Conservation (phyloP, 1,140 invertebrate genomes). For the Harlomillsia oculata region DNA sequence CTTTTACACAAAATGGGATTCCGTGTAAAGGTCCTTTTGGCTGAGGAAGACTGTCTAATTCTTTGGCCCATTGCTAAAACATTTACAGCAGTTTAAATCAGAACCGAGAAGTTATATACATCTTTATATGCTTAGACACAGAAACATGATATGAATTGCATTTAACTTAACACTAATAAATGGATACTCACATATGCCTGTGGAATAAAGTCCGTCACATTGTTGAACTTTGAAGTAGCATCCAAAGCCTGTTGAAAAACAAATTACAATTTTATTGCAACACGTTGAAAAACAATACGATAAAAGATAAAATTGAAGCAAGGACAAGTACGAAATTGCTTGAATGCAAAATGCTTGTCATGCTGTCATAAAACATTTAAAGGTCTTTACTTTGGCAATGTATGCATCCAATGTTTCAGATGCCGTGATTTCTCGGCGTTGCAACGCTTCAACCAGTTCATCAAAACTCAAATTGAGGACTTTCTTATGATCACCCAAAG, state of each 20-base stretch:
- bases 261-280: background rate
- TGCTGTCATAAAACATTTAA: background rate
- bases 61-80: conserved; percentile 16
- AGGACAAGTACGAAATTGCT: no score
- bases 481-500: conserved; percentile 13
- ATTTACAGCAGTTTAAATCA: background rate
- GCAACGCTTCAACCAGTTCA: conserved; percentile 21
- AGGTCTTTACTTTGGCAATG: conserved; percentile 19
- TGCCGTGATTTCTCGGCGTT: conserved; percentile 18
- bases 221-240: conserved; percentile 37
- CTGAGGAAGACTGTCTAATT: conserved; percentile 20
- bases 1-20: conserved; percentile 41
- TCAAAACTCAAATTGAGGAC: conserved; percentile 22
- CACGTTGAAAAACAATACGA: background rate
- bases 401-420: conserved; percentile 22
- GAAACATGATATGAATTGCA: no score
- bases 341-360: background rate
- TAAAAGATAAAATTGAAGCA: no score
- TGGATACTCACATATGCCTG: conserved; percentile 36
- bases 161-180: no score
- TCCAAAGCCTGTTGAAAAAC: conserved; percentile 40
- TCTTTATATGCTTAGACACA: no score
- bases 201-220: conserved; percentile 38
- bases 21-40: conserved; percentile 38
- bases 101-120: no score